These are phyloP conservation scores for Coccyzus lansbergi DNA, from an alignment of 2,797 vertebrate genomes.

Conservation along the genomic window DNA sequence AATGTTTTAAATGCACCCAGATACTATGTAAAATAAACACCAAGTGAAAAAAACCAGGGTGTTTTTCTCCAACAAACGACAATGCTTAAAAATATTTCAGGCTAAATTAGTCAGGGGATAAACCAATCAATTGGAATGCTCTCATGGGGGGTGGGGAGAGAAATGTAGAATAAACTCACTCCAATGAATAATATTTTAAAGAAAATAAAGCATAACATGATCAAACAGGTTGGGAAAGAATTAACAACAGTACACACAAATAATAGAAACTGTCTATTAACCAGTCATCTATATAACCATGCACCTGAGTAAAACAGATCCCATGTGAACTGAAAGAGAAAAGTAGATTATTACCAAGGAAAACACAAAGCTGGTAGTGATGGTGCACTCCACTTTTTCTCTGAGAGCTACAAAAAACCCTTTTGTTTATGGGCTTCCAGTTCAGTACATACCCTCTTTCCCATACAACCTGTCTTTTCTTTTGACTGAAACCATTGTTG, in stretches of 20 bases:
- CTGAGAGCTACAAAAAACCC: neutral
- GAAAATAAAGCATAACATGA: neutral
- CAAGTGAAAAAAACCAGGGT: neutral
- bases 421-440: neutral
- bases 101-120: neutral
- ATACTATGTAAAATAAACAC: neutral
- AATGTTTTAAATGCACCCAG: neutral
- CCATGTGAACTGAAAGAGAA: neutral
- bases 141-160: neutral
- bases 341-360: neutral
- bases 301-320: neutral
- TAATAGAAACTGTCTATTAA: neutral
- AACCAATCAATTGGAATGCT: accelerated
- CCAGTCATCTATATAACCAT: neutral
- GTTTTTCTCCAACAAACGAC: neutral
- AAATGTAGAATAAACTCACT: neutral
- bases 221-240: neutral
- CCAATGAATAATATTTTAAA: neutral
- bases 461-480: neutral
- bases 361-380: neutral
- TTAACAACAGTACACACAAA: neutral
- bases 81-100: neutral
- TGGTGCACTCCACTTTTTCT: neutral
- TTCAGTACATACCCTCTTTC: neutral
- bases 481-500: neutral